Percentiles rank a stretch among this genome's conserved stretches.
These are phyloP conservation scores for Moxostoma hubbsi DNA, from an alignment of 2,797 vertebrate species.

Conservation along the genomic window DNA sequence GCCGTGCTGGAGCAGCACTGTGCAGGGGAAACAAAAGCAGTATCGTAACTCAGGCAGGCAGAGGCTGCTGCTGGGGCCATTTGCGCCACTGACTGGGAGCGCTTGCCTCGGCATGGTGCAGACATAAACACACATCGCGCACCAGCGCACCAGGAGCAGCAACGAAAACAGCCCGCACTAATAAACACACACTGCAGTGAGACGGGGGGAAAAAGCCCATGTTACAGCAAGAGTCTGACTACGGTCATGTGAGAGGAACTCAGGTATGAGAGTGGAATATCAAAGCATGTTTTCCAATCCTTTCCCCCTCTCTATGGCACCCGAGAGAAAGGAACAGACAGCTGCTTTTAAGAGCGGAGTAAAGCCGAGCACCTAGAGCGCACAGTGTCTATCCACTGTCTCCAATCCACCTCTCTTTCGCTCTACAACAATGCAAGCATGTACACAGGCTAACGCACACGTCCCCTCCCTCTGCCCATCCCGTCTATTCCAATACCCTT, in stretches of 20 bases:
- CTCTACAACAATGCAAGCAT: constrained; percentile 5
- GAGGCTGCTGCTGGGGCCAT: constrained; percentile 72
- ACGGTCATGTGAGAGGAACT: constrained; percentile 73
- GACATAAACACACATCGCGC: constrained; percentile 89
- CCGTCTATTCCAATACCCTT: constrained; percentile 33
- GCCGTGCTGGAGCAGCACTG: constrained; percentile 98
- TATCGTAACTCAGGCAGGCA: constrained; percentile 89
- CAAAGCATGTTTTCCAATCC: constrained; percentile 63
- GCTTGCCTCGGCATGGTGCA: constrained; percentile 86
- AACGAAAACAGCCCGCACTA: constrained; percentile 26
- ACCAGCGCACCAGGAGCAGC: constrained; percentile 53
- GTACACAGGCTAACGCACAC: constrained; percentile 17
- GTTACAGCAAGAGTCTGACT: constrained; percentile 52
- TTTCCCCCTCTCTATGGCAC: constrained; percentile 39
- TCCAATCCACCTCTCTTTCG: constrained; percentile 57
- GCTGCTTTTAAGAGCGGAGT: constrained; percentile 49
- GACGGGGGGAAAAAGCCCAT: constrained; percentile 50
- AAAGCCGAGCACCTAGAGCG: constrained; percentile 59
- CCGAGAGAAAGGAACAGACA: constrained; percentile 5
- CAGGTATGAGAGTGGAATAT: constrained; percentile 72
- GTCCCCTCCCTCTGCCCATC: constrained; percentile 28
- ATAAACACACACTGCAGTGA: constrained; percentile 44
- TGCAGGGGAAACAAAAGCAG: constrained; percentile 96
- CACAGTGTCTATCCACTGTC: constrained; percentile 62
- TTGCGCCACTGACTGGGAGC: constrained; percentile 70